These are phyloP conservation scores for Mesorhabditis belari DNA, from an alignment of 2,888 invertebrate genomes.

Conservation along the genomic window DNA sequence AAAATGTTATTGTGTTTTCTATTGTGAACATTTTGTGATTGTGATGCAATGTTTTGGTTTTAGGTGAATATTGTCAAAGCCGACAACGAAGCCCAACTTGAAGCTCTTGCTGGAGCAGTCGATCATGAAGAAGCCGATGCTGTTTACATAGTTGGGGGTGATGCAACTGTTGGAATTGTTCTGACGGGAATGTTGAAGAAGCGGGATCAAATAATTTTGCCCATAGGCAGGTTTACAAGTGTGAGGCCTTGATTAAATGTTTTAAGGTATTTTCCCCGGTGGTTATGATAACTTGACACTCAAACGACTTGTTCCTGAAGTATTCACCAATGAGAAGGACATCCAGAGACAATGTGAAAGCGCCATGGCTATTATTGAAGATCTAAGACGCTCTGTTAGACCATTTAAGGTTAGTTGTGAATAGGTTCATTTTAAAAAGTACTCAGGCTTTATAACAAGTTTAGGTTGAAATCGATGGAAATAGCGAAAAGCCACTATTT, in stretches of 20 bases:
- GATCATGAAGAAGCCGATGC: slow-evolving; percentile 46
- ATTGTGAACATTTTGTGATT: not conserved
- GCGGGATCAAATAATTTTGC: slow-evolving; percentile 6
- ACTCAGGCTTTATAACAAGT: slow-evolving; percentile 16
- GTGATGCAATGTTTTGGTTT: not conserved
- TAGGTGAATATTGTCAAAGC: slow-evolving; percentile 8
- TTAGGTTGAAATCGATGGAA: not conserved
- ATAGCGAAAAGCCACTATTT: slow-evolving; percentile 10
- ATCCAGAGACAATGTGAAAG: slow-evolving; percentile 42
- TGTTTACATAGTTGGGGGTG: slow-evolving; percentile 48
- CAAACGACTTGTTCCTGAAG: slow-evolving; percentile 24
- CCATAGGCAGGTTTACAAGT: not conserved
- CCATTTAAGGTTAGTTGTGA: slow-evolving; percentile 9
- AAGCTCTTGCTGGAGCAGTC: slow-evolving; percentile 35
- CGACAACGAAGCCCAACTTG: slow-evolving; percentile 37
- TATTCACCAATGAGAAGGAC: slow-evolving; percentile 26
- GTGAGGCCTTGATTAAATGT: not conserved
- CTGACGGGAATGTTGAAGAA: slow-evolving; percentile 39
- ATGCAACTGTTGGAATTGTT: slow-evolving; percentile 44
- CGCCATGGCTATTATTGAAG: slow-evolving; percentile 49
- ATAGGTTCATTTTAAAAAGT: slow-evolving; percentile 1
- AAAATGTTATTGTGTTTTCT: no score
- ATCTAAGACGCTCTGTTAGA: slow-evolving; percentile 13
- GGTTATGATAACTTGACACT: slow-evolving; percentile 37
- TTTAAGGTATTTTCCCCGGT: slow-evolving; percentile 44